Evolutionary conservation across 2,888 invertebrate species (phyloP).

Genomic region (Sympetrum striolatum): DNA sequence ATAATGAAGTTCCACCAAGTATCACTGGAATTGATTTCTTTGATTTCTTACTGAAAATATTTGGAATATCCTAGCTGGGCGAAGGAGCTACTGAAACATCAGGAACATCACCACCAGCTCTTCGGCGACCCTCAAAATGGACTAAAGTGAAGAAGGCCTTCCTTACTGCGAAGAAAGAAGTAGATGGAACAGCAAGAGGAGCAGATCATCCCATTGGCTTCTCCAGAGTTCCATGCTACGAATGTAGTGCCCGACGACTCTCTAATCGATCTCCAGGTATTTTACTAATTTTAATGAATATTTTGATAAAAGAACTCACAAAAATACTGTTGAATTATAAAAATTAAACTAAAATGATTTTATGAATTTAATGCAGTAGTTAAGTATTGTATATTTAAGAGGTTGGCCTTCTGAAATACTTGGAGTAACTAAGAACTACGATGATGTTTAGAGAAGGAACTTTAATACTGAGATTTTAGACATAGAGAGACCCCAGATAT

Average conservation of each 20-base stretch:
- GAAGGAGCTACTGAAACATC: constrained; percentile 46
- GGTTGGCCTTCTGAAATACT: no score
- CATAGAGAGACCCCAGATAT: no score
- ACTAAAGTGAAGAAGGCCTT: constrained; percentile 76
- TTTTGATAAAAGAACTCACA: no score
- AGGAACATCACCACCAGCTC: constrained; percentile 56
- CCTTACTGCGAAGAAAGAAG: constrained; percentile 61
- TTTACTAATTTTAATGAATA: neutral
- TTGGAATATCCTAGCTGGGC: neutral
- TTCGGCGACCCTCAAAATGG: constrained; percentile 72
- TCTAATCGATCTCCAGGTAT: neutral
- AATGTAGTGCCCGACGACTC: constrained; percentile 61
- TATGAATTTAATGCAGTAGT: neutral
- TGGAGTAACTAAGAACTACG: no score
- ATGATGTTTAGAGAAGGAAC: no score
- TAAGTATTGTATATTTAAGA: no score
- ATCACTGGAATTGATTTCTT: no score
- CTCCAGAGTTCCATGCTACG: constrained; percentile 70
- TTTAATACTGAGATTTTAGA: no score
- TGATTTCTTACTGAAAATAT: neutral
- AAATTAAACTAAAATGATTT: neutral
- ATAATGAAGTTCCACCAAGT: no score
- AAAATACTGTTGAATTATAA: no score
- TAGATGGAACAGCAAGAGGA: constrained; percentile 50
- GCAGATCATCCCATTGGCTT: constrained; percentile 72